These are phyloP conservation scores for Drosophila eugracilis DNA, from an alignment of 1,140 invertebrate species.

Conservation along the genomic window DNA sequence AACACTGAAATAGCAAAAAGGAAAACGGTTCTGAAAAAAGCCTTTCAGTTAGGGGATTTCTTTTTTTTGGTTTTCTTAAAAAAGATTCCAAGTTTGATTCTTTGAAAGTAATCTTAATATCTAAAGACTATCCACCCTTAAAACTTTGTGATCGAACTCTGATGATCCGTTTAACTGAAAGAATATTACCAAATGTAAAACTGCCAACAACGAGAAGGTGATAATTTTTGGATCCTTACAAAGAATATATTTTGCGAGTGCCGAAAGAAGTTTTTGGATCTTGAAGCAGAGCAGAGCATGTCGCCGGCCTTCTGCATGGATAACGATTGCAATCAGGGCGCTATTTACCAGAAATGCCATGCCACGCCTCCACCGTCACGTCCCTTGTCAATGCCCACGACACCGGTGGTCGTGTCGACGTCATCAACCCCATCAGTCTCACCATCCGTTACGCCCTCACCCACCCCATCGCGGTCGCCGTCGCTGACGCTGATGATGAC, in stretches of 20 bases:
- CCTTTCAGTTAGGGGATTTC: too few relatives aligned
- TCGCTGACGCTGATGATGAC: constrained; percentile 18
- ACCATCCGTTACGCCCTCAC: not conserved
- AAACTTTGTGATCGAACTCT: too few relatives aligned
- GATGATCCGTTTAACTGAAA: not conserved
- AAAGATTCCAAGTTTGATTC: too few relatives aligned
- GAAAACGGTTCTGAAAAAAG: too few relatives aligned
- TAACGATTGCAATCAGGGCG: constrained; percentile 59
- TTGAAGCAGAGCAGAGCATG: constrained; percentile 49
- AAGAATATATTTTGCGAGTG: not conserved
- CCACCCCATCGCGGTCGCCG: constrained; percentile 14
- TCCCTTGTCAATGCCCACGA: not conserved
- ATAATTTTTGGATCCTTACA: not conserved
- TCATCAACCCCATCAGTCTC: constrained; percentile 23
- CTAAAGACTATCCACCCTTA: too few relatives aligned
- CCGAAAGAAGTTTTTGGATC: not conserved
- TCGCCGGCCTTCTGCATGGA: constrained; percentile 75
- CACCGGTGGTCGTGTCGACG: constrained; percentile 34
- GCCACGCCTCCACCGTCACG: constrained; percentile 3
- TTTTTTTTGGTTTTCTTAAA: too few relatives aligned
- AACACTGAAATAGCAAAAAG: too few relatives aligned
- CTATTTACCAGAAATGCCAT: constrained; percentile 49
- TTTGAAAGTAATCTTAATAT: too few relatives aligned
- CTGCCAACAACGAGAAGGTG: too few relatives aligned
- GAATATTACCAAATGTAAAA: not conserved